Conservation (phyloP, 2,888 invertebrate genomes). For the Phaonia tiefii region DNA sequence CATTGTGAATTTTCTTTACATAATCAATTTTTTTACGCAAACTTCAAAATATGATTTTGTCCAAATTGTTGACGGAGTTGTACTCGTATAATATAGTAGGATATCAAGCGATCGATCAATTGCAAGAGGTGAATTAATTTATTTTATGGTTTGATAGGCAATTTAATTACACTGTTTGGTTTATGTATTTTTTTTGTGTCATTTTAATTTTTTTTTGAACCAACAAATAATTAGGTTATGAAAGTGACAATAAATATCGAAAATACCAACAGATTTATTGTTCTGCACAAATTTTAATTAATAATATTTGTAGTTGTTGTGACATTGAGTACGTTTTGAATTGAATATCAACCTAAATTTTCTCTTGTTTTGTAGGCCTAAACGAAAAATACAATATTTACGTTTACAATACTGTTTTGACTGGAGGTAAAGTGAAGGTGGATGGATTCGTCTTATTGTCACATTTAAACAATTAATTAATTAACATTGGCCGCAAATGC, state of each 20-base stretch:
- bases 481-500: conserved; percentile 15
- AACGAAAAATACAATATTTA: conserved; percentile 27
- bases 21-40: conserved; percentile 1
- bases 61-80: too few species aligned
- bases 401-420: conserved; percentile 21
- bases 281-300: conserved; percentile 35
- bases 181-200: not conserved
- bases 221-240: conserved; percentile 39
- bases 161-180: not conserved
- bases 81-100: too few species aligned
- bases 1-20: conserved; percentile 14
- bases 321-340: too few species aligned
- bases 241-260: conserved; percentile 49
- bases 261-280: conserved; percentile 45
- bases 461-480: conserved; percentile 48
- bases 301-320: conserved; percentile 28
- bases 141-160: not conserved
- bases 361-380: conserved; percentile 31
- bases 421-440: conserved; percentile 7
- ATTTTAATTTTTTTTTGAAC: conserved; percentile 5
- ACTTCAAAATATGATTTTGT: conserved; percentile 15
- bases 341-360: not conserved
- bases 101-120: too few species aligned
- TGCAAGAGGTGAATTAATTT: conserved; percentile 25
- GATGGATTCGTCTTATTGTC: conserved; percentile 41